A percentile compares a stretch with the other conserved stretches of the same genome.
These are phyloP conservation scores for Beris morrisii DNA, from an alignment of 2,888 invertebrate genomes.

Conservation along the genomic window DNA sequence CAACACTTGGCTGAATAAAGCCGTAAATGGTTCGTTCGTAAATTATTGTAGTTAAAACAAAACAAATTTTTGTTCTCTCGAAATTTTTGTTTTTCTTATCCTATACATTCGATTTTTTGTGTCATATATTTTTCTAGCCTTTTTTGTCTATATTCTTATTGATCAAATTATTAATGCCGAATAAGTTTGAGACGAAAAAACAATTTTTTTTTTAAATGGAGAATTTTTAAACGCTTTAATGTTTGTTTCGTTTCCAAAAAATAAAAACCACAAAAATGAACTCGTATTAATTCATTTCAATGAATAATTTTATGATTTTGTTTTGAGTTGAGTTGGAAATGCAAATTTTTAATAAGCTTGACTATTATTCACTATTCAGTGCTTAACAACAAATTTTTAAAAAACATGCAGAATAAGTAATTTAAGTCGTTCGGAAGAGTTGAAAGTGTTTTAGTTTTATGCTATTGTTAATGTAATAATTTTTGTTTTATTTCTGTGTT, in stretches of 20 bases:
- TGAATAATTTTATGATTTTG: conserved; percentile 1
- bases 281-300: background rate
- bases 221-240: background rate
- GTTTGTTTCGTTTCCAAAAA: too few species aligned
- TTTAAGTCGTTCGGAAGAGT: too few species aligned
- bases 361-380: too few species aligned
- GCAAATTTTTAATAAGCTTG: too few species aligned
- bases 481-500: too few species aligned
- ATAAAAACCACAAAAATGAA: too few species aligned
- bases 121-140: background rate
- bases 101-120: background rate
- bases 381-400: too few species aligned
- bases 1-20: conserved; percentile 42
- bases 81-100: conserved; percentile 25
- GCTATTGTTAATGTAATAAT: too few species aligned
- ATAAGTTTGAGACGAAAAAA: background rate
- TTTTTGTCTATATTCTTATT: background rate
- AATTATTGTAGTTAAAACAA: conserved; percentile 29
- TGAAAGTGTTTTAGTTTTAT: too few species aligned
- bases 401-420: too few species aligned
- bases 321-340: background rate
- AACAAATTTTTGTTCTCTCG: background rate
- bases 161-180: background rate
- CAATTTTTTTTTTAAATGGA: background rate
- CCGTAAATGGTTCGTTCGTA: conserved; percentile 41